These are phyloP conservation scores for Notodonta dromedarius DNA, from an alignment of 2,888 invertebrate species.

Conservation along the genomic window DNA sequence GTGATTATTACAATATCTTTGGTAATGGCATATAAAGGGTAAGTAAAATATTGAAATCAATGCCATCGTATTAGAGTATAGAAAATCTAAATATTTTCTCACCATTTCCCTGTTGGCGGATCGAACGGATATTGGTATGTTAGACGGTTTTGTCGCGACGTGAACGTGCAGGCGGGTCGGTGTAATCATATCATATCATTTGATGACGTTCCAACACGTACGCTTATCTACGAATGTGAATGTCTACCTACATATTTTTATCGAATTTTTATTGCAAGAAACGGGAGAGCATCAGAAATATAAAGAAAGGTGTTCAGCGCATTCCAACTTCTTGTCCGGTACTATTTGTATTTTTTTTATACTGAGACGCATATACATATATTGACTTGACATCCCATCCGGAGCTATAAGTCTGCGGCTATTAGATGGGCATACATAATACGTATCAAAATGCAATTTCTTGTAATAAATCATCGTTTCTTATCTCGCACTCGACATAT, in stretches of 20 bases:
- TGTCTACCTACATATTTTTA: not conserved
- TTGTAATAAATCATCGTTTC: not conserved
- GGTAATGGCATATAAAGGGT: not conserved
- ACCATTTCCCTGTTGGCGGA: conserved; percentile 46
- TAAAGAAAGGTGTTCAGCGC: too few relatives aligned
- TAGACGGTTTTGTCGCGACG: conserved; percentile 47
- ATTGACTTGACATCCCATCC: too few relatives aligned
- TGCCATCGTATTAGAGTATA: conserved; percentile 4
- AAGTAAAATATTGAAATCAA: not conserved
- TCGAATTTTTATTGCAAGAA: too few relatives aligned
- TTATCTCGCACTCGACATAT: conserved; percentile 22
- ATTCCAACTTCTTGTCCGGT: too few relatives aligned
- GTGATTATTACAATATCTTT: too few relatives aligned
- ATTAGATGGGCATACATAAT: too few relatives aligned
- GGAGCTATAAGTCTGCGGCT: too few relatives aligned
- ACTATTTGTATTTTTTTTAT: too few relatives aligned
- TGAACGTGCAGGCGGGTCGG: conserved; percentile 29
- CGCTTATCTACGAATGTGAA: not conserved
- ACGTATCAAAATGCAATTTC: not conserved
- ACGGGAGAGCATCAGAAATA: not conserved
- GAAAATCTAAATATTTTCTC: conserved; percentile 32
- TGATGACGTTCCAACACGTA: conserved; percentile 12
- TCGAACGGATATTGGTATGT: conserved; percentile 56
- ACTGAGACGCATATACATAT: too few relatives aligned
- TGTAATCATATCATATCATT: conserved; percentile 35